Evolutionary conservation across 1,140 invertebrate species (phyloP).

Genomic region (Whitmania pigra): DNA sequence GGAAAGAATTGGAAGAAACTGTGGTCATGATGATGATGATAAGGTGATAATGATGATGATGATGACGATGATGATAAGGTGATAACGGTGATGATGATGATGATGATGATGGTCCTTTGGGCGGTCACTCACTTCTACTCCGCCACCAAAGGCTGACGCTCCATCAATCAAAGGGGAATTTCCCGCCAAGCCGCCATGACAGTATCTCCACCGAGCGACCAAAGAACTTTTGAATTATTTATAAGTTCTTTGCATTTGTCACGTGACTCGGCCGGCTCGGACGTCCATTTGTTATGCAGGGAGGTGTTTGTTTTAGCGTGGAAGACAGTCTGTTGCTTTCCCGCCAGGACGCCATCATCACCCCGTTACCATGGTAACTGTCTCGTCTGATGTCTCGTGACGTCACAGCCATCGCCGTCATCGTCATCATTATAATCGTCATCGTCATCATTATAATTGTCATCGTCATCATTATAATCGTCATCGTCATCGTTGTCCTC

Average conservation of each 20-base stretch:
- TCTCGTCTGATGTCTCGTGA: background rate
- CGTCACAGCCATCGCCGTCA: background rate
- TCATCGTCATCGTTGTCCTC: background rate
- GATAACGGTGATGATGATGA: too few relatives aligned
- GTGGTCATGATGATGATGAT: background rate
- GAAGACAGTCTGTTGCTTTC: background rate
- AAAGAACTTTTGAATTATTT: slow-evolving; percentile 12
- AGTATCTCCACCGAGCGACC: slow-evolving; percentile 9
- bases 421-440: background rate
- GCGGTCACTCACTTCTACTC: too few relatives aligned
- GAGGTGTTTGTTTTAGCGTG: too few relatives aligned
- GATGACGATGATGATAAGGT: background rate
- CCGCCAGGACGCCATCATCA: background rate
- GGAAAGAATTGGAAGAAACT: background rate
- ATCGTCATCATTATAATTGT: background rate
- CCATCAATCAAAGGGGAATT: background rate
- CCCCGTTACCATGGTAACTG: background rate
- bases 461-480: background rate
- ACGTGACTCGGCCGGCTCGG: background rate
- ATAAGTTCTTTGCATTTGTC: slow-evolving; percentile 12
- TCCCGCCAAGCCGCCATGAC: slow-evolving; percentile 4
- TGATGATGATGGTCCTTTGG: too few relatives aligned
- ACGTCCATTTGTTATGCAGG: background rate
- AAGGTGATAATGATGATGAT: too few relatives aligned
- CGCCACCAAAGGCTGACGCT: background rate